phyloP scores from a whole-genome alignment of 2,797 vertebrate species.

The Lateolabrax maculatus region DNA sequence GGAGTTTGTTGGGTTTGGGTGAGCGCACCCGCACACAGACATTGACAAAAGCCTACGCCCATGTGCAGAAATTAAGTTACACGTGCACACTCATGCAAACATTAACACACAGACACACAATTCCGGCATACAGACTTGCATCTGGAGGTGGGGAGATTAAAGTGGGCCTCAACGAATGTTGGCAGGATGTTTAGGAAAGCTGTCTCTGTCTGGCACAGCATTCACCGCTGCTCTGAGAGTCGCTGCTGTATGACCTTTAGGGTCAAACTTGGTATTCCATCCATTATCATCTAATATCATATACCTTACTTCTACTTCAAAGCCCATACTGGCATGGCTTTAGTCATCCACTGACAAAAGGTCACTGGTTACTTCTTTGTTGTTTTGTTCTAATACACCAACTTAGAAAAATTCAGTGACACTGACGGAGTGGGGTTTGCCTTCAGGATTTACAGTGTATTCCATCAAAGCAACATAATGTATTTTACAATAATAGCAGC shows the following conservation, averaged over 20 bases:
- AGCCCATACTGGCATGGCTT: slow-evolving; percentile 24
- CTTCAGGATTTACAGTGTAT: not conserved
- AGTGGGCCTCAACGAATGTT: slow-evolving; percentile 51
- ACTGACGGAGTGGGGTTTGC: not conserved
- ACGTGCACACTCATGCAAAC: slow-evolving; percentile 36
- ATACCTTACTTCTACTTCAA: slow-evolving; percentile 36
- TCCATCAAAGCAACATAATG: too few relatives aligned
- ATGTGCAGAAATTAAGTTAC: slow-evolving; percentile 53
- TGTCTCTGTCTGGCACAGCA: slow-evolving; percentile 52
- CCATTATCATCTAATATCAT: slow-evolving; percentile 54
- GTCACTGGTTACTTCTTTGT: slow-evolving; percentile 8
- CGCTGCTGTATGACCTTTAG: slow-evolving; percentile 38
- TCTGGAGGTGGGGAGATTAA: slow-evolving; percentile 62
- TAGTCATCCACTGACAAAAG: slow-evolving; percentile 28
- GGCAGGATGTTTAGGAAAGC: slow-evolving; percentile 70
- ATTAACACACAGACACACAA: slow-evolving; percentile 25
- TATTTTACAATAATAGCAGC: not conserved
- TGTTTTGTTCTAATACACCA: slow-evolving; percentile 19
- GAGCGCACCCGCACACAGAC: slow-evolving; percentile 29
- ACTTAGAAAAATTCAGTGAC: slow-evolving; percentile 10
- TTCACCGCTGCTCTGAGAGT: slow-evolving; percentile 37
- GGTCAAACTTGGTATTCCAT: slow-evolving; percentile 31
- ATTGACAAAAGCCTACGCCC: slow-evolving; percentile 57
- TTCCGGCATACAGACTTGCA: slow-evolving; percentile 33
- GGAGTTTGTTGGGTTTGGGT: slow-evolving; percentile 66